A percentile compares a stretch with the other conserved stretches of the same genome.
phyloP scores from a whole-genome alignment of 2,797 vertebrate genomes.

The Sebastes goodei region DNA sequence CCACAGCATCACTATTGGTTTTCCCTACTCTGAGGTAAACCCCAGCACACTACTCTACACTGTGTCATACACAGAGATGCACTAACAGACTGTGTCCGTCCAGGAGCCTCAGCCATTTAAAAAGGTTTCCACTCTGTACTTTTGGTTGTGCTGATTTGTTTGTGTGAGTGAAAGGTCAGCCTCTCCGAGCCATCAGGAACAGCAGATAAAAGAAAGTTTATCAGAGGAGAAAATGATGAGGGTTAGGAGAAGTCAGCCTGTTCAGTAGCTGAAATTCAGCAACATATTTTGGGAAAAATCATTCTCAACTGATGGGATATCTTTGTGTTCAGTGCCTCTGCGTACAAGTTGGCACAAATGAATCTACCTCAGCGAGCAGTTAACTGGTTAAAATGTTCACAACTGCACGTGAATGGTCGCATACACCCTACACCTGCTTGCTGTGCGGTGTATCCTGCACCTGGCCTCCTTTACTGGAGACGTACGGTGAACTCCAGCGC shows the following conservation, averaged over 20 bases:
- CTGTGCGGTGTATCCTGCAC: background rate
- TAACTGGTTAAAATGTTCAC: constrained; percentile 11
- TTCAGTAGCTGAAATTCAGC: background rate
- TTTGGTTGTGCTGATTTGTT: background rate
- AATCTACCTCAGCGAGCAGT: background rate
- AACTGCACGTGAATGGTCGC: constrained; percentile 14
- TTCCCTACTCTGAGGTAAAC: background rate
- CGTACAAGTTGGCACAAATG: background rate
- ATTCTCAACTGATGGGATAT: background rate
- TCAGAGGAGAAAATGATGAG: background rate
- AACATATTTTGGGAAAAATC: background rate
- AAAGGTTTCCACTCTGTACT: background rate
- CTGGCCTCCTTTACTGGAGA: background rate
- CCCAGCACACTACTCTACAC: background rate
- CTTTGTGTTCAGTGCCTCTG: background rate
- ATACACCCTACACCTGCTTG: background rate
- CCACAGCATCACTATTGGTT: background rate
- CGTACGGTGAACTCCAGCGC: background rate
- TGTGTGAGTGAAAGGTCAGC: background rate
- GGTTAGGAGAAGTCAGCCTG: background rate
- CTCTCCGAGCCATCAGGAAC: background rate
- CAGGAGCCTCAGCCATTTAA: background rate
- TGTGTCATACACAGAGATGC: background rate
- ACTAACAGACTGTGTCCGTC: background rate
- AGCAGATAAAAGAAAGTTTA: background rate